These are phyloP conservation scores for Calyptomena viridis DNA, from an alignment of 2,113 vertebrate genomes.

Conservation along the genomic window DNA sequence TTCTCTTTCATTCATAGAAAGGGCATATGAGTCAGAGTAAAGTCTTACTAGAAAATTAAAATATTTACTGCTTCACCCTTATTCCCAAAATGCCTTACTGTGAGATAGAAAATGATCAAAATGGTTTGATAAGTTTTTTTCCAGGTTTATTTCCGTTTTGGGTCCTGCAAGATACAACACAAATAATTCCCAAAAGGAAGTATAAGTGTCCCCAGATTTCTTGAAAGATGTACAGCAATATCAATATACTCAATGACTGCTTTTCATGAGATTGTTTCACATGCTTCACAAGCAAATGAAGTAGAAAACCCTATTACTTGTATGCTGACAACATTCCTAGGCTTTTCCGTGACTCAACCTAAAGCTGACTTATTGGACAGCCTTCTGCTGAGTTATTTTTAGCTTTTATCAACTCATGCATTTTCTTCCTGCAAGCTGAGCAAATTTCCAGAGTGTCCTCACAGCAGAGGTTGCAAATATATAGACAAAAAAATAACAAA, in stretches of 20 bases:
- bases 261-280: not conserved
- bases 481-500: not conserved
- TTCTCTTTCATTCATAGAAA: not conserved
- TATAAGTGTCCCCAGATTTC: not conserved
- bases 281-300: not conserved
- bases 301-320: not conserved
- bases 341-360: constrained; percentile 28
- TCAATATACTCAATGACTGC: not conserved
- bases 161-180: not conserved
- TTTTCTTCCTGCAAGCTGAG: constrained; percentile 37
- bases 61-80: not conserved
- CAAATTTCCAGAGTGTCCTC: not conserved
- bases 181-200: not conserved
- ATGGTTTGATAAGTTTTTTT: not conserved
- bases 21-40: not conserved
- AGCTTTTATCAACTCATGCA: constrained; percentile 21
- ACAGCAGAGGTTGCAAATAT: not conserved
- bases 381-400: constrained; percentile 45
- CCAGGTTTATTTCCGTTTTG: not conserved
- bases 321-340: not conserved
- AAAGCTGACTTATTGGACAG: constrained; percentile 19
- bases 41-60: not conserved
- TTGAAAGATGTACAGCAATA: not conserved
- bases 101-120: not conserved
- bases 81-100: not conserved